Base-by-base conservation (phyloP, 2,797 vertebrate species). In the Phalanger gymnotis region DNA sequence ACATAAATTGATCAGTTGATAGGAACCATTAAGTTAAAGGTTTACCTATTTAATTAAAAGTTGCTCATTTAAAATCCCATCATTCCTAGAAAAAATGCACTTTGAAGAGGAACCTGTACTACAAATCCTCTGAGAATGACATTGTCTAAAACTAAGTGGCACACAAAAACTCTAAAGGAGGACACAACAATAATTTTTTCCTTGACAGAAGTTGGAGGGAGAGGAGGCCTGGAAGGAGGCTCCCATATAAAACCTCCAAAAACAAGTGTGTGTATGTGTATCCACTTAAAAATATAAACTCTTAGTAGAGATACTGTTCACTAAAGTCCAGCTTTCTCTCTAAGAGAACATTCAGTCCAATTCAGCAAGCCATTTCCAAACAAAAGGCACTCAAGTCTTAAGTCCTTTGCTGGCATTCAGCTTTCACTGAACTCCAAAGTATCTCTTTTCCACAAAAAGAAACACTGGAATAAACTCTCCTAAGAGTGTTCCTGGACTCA, bases 321-420 rank as follows among this genome's bases (percentile, higher is more conserved):
- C 54, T 92, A 93, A 96, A 87, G 54, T 11, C 34, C 93, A 73
- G 34, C 91, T 96, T 97, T 91, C 97, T 91, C 94, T 91, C 94
- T 95, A 94, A 94, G 91, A 95, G 94, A 96, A 97, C 40, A 93
- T 3, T 34, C 40, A 47, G 58, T 57, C 95, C 93, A 91, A 90
- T 94, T 90, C 31, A 96, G 95, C 19, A 93, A 58, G 27, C 66
- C 27, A 92, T 13, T 61, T 4, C 73, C 73, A 81, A 81, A 0
- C 40, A 97, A 97, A 47, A 95, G 34, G 90, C n/a, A 81, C 40
- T 81, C 40, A 47, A 81, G 73, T 81, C 73, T 81, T 81, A 81
- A 81, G 53, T 94, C 92, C 30, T 90, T 97, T 95, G 47, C 93
- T 93, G 93, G 91, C 91, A 58, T 40, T 94, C 92, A 91, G 92